Evolutionary conservation across 1,140 invertebrate species (phyloP).

Genomic region (Leptopilina boulardi): DNA sequence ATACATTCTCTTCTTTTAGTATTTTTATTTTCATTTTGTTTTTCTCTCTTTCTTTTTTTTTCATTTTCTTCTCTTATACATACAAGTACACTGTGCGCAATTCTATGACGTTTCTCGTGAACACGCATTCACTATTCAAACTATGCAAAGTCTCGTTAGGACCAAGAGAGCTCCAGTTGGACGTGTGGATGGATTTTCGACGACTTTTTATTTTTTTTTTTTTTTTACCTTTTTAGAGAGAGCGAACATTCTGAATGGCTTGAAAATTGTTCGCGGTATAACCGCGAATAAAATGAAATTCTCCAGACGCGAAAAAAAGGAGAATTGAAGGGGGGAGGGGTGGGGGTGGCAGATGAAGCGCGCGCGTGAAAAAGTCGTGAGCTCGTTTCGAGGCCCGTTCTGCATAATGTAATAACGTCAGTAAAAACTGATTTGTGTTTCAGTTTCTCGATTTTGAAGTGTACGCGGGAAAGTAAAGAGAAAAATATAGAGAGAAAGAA

Average conservation of each 20-base stretch:
- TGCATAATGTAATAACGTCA: slow-evolving; percentile 18
- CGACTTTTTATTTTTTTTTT: background rate
- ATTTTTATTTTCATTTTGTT: slow-evolving; percentile 24
- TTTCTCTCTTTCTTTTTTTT: slow-evolving; percentile 43
- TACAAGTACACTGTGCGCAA: slow-evolving; percentile 42
- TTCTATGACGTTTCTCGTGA: slow-evolving; percentile 54
- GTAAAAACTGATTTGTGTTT: slow-evolving; percentile 26
- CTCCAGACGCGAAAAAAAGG: slow-evolving; percentile 1
- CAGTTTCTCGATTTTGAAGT: background rate
- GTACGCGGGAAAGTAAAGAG: no score
- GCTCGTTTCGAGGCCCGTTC: background rate
- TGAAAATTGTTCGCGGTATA: slow-evolving; percentile 14
- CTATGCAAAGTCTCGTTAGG: slow-evolving; percentile 62
- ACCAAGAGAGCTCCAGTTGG: slow-evolving; percentile 51
- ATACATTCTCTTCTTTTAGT: slow-evolving; percentile 6
- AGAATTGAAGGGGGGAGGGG: slow-evolving; percentile 2
- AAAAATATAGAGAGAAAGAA: no score
- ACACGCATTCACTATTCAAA: slow-evolving; percentile 63
- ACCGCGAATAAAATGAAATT: slow-evolving; percentile 31
- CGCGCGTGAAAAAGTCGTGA: slow-evolving; percentile 29
- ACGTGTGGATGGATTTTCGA: slow-evolving; percentile 52
- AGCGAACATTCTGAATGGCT: slow-evolving; percentile 2
- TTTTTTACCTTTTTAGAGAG: background rate
- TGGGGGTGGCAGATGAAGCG: slow-evolving; percentile 9
- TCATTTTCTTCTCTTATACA: slow-evolving; percentile 40